These are phyloP conservation scores for Mohoua ochrocephala DNA, from an alignment of 2,113 vertebrate genomes.

Conservation along the genomic window DNA sequence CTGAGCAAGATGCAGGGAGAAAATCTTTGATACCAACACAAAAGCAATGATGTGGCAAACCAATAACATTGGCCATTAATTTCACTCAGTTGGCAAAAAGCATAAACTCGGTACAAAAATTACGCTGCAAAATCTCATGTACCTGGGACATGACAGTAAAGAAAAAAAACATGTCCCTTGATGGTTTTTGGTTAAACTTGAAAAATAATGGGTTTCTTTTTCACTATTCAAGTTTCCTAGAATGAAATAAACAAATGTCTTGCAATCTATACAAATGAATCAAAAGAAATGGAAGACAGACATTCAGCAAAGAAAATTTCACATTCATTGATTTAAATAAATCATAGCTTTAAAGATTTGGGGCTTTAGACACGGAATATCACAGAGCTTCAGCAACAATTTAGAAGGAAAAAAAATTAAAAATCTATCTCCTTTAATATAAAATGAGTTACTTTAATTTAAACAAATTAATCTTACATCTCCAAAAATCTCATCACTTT, in stretches of 20 bases:
- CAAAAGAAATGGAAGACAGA: not conserved
- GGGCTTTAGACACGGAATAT: not conserved
- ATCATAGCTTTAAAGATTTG: not conserved
- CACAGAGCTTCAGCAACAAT: not conserved
- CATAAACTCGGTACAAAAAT: not conserved
- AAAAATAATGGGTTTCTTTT: not conserved
- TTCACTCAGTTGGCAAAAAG: not conserved
- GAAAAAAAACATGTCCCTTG: not conserved
- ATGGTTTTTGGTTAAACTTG: not conserved
- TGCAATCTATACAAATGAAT: not conserved
- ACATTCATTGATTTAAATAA: not conserved
- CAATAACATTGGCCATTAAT: not conserved
- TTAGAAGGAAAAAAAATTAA: not conserved
- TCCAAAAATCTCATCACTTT: not conserved
- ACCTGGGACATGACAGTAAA: not conserved
- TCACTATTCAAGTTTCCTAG: not conserved
- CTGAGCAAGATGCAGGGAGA: not conserved
- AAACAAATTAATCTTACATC: not conserved
- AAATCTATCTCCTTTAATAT: not conserved
- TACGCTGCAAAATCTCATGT: not conserved
- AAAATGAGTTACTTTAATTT: not conserved
- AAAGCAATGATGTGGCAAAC: not conserved
- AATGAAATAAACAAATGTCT: not conserved
- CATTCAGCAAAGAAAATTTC: not conserved
- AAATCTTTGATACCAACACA: not conserved